These are phyloP conservation scores for Myotis lucifugus DNA, from an alignment of 2,113 vertebrate genomes.

Conservation along the genomic window DNA sequence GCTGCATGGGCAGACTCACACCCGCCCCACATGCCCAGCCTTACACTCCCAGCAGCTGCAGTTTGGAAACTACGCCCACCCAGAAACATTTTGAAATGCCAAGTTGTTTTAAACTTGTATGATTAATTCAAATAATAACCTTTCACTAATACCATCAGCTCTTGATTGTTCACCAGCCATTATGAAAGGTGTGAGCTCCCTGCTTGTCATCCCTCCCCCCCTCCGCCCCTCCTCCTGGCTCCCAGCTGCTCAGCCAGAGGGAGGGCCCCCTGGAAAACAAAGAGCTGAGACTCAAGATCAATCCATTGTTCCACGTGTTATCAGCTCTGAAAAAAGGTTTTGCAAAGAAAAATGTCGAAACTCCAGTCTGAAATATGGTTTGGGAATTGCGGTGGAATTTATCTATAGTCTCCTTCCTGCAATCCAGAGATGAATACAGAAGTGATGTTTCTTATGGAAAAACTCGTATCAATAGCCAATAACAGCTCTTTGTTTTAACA, in stretches of 20 bases:
- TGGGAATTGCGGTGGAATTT: conserved; percentile 35
- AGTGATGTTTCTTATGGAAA: background rate
- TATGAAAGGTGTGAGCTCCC: conserved; percentile 74
- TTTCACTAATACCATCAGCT: conserved; percentile 81
- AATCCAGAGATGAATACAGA: background rate
- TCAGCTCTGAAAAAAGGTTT: conserved; percentile 55
- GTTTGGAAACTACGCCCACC: conserved; percentile 78
- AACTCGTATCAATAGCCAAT: background rate
- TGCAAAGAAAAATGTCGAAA: conserved; percentile 53
- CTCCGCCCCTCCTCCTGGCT: background rate
- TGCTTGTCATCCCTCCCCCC: conserved; percentile 48
- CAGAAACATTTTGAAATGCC: conserved; percentile 82
- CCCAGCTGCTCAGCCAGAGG: conserved; percentile 4
- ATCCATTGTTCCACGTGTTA: conserved; percentile 69
- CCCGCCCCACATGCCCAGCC: conserved; percentile 18
- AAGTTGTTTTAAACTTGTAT: conserved; percentile 80
- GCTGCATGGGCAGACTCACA: background rate
- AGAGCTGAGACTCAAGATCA: conserved; percentile 61
- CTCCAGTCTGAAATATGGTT: conserved; percentile 1
- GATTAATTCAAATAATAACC: conserved; percentile 83
- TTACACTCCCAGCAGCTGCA: conserved; percentile 57
- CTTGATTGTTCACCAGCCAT: conserved; percentile 79
- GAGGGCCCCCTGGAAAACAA: conserved; percentile 63
- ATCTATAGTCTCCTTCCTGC: background rate
- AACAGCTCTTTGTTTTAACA: background rate